Base-by-base conservation (phyloP, 2,113 vertebrate genomes). In the Erinaceus europaeus region DNA sequence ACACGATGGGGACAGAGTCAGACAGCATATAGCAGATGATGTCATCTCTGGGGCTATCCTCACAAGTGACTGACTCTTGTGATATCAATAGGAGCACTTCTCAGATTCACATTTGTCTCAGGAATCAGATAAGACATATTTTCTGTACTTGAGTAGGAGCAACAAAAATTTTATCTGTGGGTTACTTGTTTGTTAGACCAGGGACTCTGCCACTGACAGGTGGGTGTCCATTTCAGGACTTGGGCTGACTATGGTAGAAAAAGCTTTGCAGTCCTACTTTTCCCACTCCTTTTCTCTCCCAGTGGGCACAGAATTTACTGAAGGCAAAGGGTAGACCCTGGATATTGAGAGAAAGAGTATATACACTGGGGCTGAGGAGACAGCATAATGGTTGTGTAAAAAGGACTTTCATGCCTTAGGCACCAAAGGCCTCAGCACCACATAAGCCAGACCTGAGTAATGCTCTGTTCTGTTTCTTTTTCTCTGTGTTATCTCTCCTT, bases 41-140 rank as follows among this genome's bases (percentile, higher is more conserved):
- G 61, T 67, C 44, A 80, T 73, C 72, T 79, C 61, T n/a, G 55
- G 34, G 46, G 23, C 72, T 38, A 73, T 61, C 14, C 46, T 62
- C 34, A 67, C 61, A 20, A 34, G 61, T 68, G 80, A 80, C 91
- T 93, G 67, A 80, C 52, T 76, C 34, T 38, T n/a, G 50, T 91
- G 80, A 80, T 6, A 25, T 76, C 46, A 53, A 5, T 21, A 57
- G 62, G 44, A 53, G 32, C 44, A 76, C 52, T 62, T 75, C 55
- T 88, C 50, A 93, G 89, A 74, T 34, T 91, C 50, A 61, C 11
- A 4, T 65, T 46, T 53, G 72, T 84, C 65, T 42, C 42, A 62
- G 44, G 52, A 90, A 80, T 84, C 44, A 71, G 69, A 64, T 83
- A 48, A 53, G 46, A 62, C 11, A 6, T 27, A 12, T 32, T 75